Percentiles rank a stretch among this genome's conserved stretches.
Conservation (phyloP, 2,888 invertebrate species). For the Amphimallon solstitiale region DNA sequence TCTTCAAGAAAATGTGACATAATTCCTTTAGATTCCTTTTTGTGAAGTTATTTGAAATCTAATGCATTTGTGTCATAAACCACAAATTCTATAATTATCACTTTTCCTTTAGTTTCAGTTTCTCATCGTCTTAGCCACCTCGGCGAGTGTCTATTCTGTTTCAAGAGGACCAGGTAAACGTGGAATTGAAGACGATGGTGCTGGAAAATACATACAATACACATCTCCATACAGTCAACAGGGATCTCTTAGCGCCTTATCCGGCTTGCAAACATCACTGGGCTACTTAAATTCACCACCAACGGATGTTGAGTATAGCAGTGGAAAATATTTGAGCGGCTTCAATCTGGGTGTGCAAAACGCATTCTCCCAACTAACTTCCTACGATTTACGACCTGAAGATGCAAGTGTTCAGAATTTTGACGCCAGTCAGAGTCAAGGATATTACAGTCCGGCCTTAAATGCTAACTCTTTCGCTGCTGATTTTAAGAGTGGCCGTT, state of each 20-base stretch:
- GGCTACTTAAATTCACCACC: not conserved
- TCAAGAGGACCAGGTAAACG: not conserved
- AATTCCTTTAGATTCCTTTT: no score
- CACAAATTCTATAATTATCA: not conserved
- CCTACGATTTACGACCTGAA: not conserved
- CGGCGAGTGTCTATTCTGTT: not conserved
- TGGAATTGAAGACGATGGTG: not conserved
- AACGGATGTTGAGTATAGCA: not conserved
- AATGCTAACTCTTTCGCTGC: not conserved
- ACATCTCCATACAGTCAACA: not conserved
- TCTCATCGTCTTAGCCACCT: not conserved
- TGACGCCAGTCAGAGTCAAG: not conserved
- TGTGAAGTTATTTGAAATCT: no score
- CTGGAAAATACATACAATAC: not conserved
- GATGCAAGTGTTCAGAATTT: not conserved
- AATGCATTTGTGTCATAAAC: no score
- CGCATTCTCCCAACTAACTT: not conserved
- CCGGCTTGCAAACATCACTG: not conserved
- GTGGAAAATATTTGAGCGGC: not conserved
- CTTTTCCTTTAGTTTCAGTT: constrained; percentile 5
- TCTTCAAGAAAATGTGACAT: no score
- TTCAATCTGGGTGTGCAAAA: not conserved
- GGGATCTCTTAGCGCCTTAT: not conserved
- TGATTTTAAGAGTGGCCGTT: not conserved
- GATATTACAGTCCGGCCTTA: not conserved